Percentiles rank a stretch among this genome's conserved stretches.
Evolutionary conservation across 2,797 vertebrate species (phyloP).

Genomic region (Gorsachius magnificus): DNA sequence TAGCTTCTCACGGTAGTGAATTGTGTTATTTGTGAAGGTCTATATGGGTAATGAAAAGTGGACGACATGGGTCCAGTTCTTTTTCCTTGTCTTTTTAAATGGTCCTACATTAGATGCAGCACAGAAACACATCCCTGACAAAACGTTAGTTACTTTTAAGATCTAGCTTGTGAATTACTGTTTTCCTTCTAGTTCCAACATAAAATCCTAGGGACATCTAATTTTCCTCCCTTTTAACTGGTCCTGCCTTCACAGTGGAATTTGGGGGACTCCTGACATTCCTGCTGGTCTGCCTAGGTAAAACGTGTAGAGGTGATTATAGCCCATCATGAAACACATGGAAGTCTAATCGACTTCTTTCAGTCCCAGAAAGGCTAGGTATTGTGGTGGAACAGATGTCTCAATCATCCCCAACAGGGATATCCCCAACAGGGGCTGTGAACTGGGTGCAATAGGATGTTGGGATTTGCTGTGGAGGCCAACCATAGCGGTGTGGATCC

Average conservation of each 20-base stretch:
- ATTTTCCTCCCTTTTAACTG: not conserved
- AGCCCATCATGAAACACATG: not conserved
- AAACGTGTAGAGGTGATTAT: not conserved
- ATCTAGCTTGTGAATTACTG: not conserved
- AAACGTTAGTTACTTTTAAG: not conserved
- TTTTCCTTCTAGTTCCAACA: not conserved
- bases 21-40: not conserved
- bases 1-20: not conserved
- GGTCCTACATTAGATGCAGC: not conserved
- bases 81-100: not conserved
- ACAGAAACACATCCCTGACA: not conserved
- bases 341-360: not conserved
- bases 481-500: not conserved
- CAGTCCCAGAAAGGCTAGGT: not conserved
- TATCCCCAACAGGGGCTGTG: not conserved
- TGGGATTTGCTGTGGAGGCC: not conserved
- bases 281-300: not conserved
- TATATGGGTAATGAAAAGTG: not conserved
- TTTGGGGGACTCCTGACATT: not conserved
- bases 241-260: not conserved
- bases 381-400: not conserved
- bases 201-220: not conserved
- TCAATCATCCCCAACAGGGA: no score
- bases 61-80: not conserved
- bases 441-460: accelerated